A percentile compares a stretch with the other conserved stretches of the same genome.
Evolutionary conservation across 2,113 vertebrate genomes (phyloP).

Genomic region (Chaenocephalus aceratus): DNA sequence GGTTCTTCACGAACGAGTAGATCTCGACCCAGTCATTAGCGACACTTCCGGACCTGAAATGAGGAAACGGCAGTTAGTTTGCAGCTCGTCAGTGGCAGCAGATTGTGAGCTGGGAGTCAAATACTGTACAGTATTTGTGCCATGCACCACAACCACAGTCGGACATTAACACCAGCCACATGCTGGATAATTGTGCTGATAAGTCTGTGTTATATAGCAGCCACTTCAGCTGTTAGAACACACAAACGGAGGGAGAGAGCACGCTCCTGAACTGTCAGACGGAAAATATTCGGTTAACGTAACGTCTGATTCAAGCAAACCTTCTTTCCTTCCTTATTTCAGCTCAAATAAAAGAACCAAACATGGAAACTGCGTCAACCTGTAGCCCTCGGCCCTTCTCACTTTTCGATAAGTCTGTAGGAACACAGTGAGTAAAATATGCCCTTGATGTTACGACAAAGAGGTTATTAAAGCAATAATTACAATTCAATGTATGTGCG

Average conservation of each 20-base stretch:
- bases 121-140: slow-evolving; percentile 53
- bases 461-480: slow-evolving; percentile 78
- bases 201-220: slow-evolving; percentile 37
- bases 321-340: background rate
- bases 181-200: slow-evolving; percentile 55
- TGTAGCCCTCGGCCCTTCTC: slow-evolving; percentile 33
- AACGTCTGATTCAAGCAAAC: background rate
- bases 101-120: slow-evolving; percentile 51
- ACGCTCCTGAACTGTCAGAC: too few species aligned
- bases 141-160: slow-evolving; percentile 63
- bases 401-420: slow-evolving; percentile 30
- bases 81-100: slow-evolving; percentile 39
- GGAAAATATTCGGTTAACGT: too few species aligned
- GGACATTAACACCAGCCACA: slow-evolving; percentile 65
- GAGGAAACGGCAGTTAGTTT: slow-evolving; percentile 38
- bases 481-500: slow-evolving; percentile 67
- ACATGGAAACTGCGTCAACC: slow-evolving; percentile 16
- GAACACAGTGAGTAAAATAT: slow-evolving; percentile 67
- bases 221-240: slow-evolving; percentile 48
- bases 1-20: slow-evolving; percentile 91
- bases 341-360: background rate
- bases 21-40: slow-evolving; percentile 90
- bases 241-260: background rate
- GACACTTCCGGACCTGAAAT: slow-evolving; percentile 92
- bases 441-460: slow-evolving; percentile 70